Evolutionary conservation across 2,888 invertebrate species (phyloP), one percentile per base, ranked within the genome.

Genomic region (Tenthredo distinguenda): DNA sequence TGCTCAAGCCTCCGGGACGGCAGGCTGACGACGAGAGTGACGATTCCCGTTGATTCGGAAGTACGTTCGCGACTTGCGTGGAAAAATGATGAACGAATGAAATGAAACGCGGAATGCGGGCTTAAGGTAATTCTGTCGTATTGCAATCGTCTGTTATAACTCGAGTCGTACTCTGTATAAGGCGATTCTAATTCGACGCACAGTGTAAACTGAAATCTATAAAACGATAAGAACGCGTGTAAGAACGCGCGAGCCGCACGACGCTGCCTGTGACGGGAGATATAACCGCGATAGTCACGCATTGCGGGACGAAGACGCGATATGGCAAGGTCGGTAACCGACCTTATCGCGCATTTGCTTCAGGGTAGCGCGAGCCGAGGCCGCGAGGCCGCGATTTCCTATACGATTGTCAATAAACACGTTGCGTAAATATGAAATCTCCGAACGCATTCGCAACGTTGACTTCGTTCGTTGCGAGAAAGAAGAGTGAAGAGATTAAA

Each of bases 291-390:
- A 90, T 90, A 90, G 89, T 89, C 88, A 87, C 86, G 88, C 88
- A 86, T 89, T 88, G 87, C 88, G 89, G 85, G 86, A 87, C 85
- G 86, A 87, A 86, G 86, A 85, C 82, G 85, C 87, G 89, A 90
- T 90, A 90, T 87, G 87, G 87, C 89, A 90, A 90, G 89, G 89
- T 90, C 88, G 88, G 87, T 89, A 89, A 89, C 90, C 90, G 90
- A 88, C 87, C 88, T 86, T 74, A 72, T 84, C 84, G 55, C 84
- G 40, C 72, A 15, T 37, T 77, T 34, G 77, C 34, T 81, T 50
- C 62, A 81, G 81, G 58, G 62, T 81, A 81, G 43, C 72, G 72
- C 21, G 2, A 12, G n/a, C 43, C 55, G 55, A 77, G 50, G 55
- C 34, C 50, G 50, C 76, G 76, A 77, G 55, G 55, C 34, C 50